Evolutionary conservation across 2,888 invertebrate genomes (phyloP), one percentile per base, ranked within the genome.

Genomic region (Cryptus viduatorius): DNA sequence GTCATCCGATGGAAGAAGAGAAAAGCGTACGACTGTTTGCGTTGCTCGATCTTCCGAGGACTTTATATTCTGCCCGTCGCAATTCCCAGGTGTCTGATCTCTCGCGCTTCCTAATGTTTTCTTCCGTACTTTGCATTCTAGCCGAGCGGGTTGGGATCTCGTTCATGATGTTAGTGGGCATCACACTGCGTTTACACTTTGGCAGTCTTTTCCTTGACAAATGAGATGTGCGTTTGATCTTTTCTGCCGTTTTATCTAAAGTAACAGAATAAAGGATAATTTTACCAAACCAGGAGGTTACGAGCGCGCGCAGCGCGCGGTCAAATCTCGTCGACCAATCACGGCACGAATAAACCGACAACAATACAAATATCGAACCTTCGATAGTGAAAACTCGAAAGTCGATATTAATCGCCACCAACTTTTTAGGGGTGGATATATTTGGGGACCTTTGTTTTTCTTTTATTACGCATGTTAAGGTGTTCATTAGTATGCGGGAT

Each of bases 21-120:
- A 71, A 67, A 67, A 69, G 53, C 37, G 56, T 14, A 59, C 80
- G 82, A 86, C 81, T 86, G 88, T 87, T 88, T 87, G 86, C 84
- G 79, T 76, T 85, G 85, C 56, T 3, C 72, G 84, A 82, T 75
- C 56, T 76, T 78, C 76, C 72, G 61, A 76, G 8, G 48, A 76
- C 65, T 65, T 75, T 64, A 53, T 65, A 76, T 65, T 76, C 76
- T 42, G 12, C n/a, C 46, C 76, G 1, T 12, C 42, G 53, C 76
- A 14, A 65, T 65, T 65, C 64, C 64, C 37, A n/a, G 48, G 53
- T 14, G 64, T 50, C 7, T 14, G 44, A 24, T 61, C 12, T 72
- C 64, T 76, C 68, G 50, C 50, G 31, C 31, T 46, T 64, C 46
- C 71, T 83, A 59, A 71, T 76, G 44, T 84, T 73, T 65, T 73